Base-by-base conservation (phyloP, 2,797 vertebrate genomes). In the Chromis chromis region DNA sequence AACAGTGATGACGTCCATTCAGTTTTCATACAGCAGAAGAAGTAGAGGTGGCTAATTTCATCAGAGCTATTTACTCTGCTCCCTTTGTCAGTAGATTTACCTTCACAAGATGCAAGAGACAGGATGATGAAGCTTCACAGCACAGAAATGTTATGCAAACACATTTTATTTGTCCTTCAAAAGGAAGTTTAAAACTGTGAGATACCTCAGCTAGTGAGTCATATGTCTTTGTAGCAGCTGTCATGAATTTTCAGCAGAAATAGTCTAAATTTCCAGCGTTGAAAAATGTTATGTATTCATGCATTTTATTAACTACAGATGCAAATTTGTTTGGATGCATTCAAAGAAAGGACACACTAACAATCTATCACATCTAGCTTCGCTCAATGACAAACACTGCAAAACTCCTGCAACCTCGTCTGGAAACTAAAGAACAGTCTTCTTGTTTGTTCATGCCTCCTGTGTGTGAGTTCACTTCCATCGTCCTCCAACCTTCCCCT, bases 401-500 rank as follows among this genome's bases (percentile, higher is more conserved):
- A 81, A 69, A 49, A 49, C 0, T 13, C 42, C 28, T 70, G 53
- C 28, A 59, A 31, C 31, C 50, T 66, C 33, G 44, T 67, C 8
- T 28, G 58, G n/a, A 69, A 59, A 52, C 27, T 44, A 11, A 21
- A 40, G 7, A 57, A 61, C 19, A 0, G 1, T 79, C 70, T 40
- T 74, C 63, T 76, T 57, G 17, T 65, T 74, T 58, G 49, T 59
- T 46, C 28, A 27, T 50, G 40, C 22, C 19, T 13, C 4, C 9
- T 56, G 54, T 19, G 25, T 78, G 40, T 52, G 50, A 27, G 42
- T 59, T 94, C 86, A 97, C 90, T 96, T 97, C 96, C 96, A 96
- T 70, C 96, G 95, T 49, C 96, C 96, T 76, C 96, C 96, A 1
- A 97, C 93, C 8, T 96, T 95, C 33, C 95, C 96, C 73, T 97